phyloP scores from a whole-genome alignment of 2,888 invertebrate genomes.

The Carabus problematicus region DNA sequence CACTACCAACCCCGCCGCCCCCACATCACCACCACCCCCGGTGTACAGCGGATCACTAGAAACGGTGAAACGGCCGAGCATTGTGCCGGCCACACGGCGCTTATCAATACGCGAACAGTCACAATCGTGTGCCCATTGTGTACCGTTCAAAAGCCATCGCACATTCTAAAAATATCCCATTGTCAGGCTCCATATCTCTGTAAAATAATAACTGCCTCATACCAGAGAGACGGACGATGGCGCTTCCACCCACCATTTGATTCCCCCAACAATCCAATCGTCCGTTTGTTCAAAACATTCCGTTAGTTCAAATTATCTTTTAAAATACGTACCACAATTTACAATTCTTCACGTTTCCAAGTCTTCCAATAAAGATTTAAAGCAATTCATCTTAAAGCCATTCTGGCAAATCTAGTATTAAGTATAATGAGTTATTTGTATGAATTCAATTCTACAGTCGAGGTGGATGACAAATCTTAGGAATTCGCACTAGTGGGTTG shows the following conservation, averaged over 20 bases:
- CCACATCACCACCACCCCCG: too few relatives aligned
- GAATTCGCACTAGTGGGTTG: not conserved
- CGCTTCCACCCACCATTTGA: too few relatives aligned
- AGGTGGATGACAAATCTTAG: not conserved
- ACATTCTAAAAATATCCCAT: slow-evolving; percentile 19
- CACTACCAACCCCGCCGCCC: too few relatives aligned
- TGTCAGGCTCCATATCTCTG: not conserved
- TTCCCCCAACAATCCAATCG: too few relatives aligned
- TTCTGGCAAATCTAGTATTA: not conserved
- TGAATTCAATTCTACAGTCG: not conserved
- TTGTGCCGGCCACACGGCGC: slow-evolving; percentile 1
- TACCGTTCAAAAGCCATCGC: slow-evolving; percentile 25
- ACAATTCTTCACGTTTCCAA: too few relatives aligned
- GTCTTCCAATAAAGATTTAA: not conserved
- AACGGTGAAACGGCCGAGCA: too few relatives aligned
- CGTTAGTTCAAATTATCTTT: not conserved
- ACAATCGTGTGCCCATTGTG: slow-evolving; percentile 37
- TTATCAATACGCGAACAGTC: slow-evolving; percentile 36
- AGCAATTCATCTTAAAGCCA: not conserved
- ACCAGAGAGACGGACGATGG: not conserved
- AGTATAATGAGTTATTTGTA: not conserved
- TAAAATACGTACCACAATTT: not conserved
- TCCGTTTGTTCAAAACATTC: too few relatives aligned
- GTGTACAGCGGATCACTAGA: too few relatives aligned
- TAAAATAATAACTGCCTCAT: slow-evolving; percentile 14